phyloP scores from a whole-genome alignment of 2,888 invertebrate species.

The Drosophila subquinaria region DNA sequence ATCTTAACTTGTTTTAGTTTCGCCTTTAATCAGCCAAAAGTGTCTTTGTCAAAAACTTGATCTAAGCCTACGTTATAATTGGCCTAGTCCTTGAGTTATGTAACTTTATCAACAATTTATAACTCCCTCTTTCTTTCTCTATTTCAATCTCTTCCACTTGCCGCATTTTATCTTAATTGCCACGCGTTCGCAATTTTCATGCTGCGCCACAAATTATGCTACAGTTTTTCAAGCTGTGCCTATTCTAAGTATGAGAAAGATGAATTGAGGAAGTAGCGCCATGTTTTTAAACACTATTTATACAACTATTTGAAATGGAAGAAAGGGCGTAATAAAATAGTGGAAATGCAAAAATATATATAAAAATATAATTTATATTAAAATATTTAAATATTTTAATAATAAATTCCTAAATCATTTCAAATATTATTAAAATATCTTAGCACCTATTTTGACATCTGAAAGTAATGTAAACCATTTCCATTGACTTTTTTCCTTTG shows the following conservation, averaged over 20 bases:
- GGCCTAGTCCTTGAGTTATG: constrained; percentile 11
- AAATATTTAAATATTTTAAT: too few relatives aligned
- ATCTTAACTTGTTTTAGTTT: constrained; percentile 8
- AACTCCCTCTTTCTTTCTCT: background rate
- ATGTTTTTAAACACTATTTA: background rate
- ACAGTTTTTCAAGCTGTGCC: constrained; percentile 15
- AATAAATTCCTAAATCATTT: too few relatives aligned
- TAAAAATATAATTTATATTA: too few relatives aligned
- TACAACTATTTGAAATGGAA: background rate
- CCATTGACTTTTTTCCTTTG: too few relatives aligned
- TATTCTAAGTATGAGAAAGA: background rate
- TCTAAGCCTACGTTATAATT: constrained; percentile 18
- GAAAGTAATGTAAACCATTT: too few relatives aligned
- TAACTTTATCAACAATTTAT: constrained; percentile 4
- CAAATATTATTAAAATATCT: too few relatives aligned
- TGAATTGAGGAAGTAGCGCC: background rate
- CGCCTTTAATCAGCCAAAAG: background rate
- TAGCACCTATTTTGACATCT: too few relatives aligned
- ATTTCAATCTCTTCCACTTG: constrained; percentile 13
- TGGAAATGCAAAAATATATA: too few relatives aligned
- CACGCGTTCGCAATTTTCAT: constrained; percentile 53
- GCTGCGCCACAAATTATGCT: constrained; percentile 55
- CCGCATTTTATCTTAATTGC: constrained; percentile 73
- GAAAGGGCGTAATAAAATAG: background rate
- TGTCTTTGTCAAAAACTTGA: constrained; percentile 11